A percentile compares a stretch with the other conserved stretches of the same genome.
Evolutionary conservation across 2,113 vertebrate genomes (phyloP).

Genomic region (Nibea coibor): DNA sequence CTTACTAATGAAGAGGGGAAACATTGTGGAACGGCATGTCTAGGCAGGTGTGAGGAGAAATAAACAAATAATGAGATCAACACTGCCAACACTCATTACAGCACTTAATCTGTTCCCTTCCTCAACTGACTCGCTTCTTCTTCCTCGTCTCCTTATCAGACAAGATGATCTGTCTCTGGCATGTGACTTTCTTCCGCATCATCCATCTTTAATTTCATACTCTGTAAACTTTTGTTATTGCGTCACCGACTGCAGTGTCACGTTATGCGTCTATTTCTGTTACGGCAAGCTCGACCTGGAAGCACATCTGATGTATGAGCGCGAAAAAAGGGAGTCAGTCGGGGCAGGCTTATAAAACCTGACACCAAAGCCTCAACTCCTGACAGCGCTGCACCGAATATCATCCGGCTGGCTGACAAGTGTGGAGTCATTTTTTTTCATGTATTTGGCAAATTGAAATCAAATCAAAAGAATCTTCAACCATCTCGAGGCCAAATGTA

Average conservation of each 20-base stretch:
- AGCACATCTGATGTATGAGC: constrained; percentile 1
- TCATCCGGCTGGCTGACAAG: constrained; percentile 21
- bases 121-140: constrained; percentile 33
- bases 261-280: not conserved
- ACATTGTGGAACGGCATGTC: constrained; percentile 66
- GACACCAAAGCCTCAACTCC: constrained; percentile 13
- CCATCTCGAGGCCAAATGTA: constrained; percentile 13
- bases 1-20: constrained; percentile 73
- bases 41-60: constrained; percentile 74
- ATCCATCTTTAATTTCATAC: not conserved
- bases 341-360: constrained; percentile 15
- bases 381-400: not conserved
- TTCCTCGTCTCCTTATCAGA: constrained; percentile 23
- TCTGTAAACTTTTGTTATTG: constrained; percentile 2
- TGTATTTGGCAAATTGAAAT: constrained; percentile 35
- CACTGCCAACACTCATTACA: constrained; percentile 68
- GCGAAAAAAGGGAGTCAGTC: constrained; percentile 14
- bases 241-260: constrained; percentile 4
- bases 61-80: constrained; percentile 74
- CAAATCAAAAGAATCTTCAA: constrained; percentile 23
- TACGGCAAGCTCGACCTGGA: not conserved
- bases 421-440: not conserved
- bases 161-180: constrained; percentile 16
- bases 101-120: constrained; percentile 61
- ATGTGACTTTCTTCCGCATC: constrained; percentile 2